A percentile compares a stretch with the other conserved stretches of the same genome.
These are phyloP conservation scores for Hippopotamus amphibius DNA, from an alignment of 2,113 vertebrate species.

Conservation along the genomic window DNA sequence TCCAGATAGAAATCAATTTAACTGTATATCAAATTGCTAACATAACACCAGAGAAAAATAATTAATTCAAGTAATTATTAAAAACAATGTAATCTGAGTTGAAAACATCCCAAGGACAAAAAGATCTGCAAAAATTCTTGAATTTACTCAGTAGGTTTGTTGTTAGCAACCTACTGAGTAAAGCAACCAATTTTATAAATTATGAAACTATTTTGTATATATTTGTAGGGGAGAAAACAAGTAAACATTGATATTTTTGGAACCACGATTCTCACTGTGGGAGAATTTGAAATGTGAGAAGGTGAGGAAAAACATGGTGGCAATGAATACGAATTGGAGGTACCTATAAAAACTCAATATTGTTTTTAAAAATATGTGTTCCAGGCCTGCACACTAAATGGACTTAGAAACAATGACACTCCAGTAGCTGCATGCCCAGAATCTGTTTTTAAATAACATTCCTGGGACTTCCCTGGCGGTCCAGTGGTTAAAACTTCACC, in stretches of 20 bases:
- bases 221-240: neutral
- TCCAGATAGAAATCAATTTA: neutral
- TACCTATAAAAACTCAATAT: neutral
- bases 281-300: neutral
- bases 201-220: neutral
- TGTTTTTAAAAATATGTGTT: neutral
- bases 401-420: neutral
- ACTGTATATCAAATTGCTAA: neutral
- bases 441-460: neutral
- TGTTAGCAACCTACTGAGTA: neutral
- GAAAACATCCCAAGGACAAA: neutral
- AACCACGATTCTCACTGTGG: neutral
- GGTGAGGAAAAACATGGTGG: neutral
- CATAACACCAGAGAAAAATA: neutral
- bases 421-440: neutral
- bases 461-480: too few relatives aligned
- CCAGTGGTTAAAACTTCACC: too few relatives aligned
- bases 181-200: neutral
- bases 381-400: neutral
- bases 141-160: neutral
- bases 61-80: neutral
- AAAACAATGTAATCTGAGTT: neutral
- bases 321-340: neutral
- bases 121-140: neutral
- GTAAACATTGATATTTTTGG: neutral